Conservation (phyloP, 2,797 vertebrate species). For the Orientallactaga sibirica region DNA sequence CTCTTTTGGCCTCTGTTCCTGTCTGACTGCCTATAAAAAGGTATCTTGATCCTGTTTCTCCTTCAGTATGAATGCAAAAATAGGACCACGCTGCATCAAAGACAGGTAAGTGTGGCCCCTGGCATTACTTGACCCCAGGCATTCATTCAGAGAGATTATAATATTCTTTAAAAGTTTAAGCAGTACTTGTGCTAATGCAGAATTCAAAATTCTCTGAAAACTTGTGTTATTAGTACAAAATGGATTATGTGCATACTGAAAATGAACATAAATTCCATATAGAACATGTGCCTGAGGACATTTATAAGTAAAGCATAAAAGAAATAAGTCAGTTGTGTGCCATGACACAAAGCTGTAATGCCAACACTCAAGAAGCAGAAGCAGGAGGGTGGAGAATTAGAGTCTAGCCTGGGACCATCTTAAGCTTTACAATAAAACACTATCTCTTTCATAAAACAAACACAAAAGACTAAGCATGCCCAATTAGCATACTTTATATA, state of each 20-base stretch:
- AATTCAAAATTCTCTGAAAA: neutral
- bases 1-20: too few relatives aligned
- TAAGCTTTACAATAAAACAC: neutral
- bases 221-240: neutral
- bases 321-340: neutral
- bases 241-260: neutral
- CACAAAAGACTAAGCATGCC: neutral
- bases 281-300: neutral
- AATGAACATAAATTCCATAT: neutral
- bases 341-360: neutral
- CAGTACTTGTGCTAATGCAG: neutral
- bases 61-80: neutral
- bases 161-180: neutral
- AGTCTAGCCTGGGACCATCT: neutral
- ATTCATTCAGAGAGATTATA: neutral
- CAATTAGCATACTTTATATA: constrained; percentile 15
- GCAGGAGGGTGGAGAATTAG: too few relatives aligned
- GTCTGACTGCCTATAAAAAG: too few relatives aligned
- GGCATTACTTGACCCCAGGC: neutral
- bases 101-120: neutral
- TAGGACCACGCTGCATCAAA: neutral
- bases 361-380: neutral
- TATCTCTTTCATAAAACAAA: neutral
- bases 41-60: too few relatives aligned
- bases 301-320: neutral